Percentiles rank a stretch among this genome's conserved stretches.
Conservation (phyloP, 2,113 vertebrate genomes). For the Myotis brandtii region DNA sequence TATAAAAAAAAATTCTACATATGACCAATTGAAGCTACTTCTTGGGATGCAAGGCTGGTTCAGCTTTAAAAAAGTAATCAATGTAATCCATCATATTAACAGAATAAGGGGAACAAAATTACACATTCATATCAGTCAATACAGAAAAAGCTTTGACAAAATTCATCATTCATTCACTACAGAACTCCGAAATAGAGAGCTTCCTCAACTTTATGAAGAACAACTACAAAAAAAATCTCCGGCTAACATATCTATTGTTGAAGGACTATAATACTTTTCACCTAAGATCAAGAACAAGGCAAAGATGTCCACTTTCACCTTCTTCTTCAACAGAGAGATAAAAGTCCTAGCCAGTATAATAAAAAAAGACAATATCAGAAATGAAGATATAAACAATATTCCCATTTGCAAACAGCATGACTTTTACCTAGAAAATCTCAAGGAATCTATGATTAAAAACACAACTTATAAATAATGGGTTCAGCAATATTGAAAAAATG, state of each 20-base stretch:
- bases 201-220: not conserved
- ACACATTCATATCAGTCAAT: not conserved
- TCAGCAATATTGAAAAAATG: not conserved
- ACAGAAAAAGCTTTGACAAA: not conserved
- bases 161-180: not conserved
- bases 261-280: not conserved
- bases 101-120: not conserved
- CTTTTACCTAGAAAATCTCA: not conserved
- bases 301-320: not conserved
- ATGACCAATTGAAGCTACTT: not conserved
- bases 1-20: not conserved
- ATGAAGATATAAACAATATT: not conserved
- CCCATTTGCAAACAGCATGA: not conserved
- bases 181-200: not conserved
- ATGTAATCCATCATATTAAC: not conserved
- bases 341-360: not conserved
- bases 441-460: not conserved
- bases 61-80: not conserved
- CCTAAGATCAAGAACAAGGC: not conserved
- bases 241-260: not conserved
- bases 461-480: not conserved
- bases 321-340: not conserved
- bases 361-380: not conserved
- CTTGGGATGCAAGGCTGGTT: not conserved
- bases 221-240: not conserved